Evolutionary conservation across 1,140 invertebrate genomes (phyloP).

Genomic region (Diploscapter pachys): DNA sequence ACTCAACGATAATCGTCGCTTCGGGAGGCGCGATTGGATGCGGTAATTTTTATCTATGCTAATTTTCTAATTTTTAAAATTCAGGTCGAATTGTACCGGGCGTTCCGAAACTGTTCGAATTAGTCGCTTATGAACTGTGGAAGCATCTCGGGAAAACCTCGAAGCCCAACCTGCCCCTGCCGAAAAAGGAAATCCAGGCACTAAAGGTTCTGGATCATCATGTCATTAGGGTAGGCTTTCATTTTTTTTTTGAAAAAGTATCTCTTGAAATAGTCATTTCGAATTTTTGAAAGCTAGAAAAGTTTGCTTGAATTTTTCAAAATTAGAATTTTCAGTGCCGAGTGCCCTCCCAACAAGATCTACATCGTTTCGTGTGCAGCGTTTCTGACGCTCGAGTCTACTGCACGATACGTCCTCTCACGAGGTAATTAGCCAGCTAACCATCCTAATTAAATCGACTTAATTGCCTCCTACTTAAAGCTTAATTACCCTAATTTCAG

Average conservation of each 20-base stretch:
- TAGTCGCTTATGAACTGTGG: conserved; percentile 61
- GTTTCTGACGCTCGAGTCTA: conserved; percentile 88
- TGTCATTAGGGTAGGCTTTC: conserved; percentile 79
- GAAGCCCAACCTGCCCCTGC: conserved; percentile 73
- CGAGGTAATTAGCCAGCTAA: background rate
- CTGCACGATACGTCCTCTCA: conserved; percentile 76
- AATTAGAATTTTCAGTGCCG: conserved; percentile 72
- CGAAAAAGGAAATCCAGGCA: conserved; percentile 75
- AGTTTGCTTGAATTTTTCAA: background rate
- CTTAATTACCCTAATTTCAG: too few relatives aligned
- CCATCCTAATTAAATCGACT: too few relatives aligned
- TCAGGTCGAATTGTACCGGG: conserved; percentile 63
- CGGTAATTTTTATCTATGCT: conserved; percentile 78
- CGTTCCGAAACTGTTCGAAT: conserved; percentile 23
- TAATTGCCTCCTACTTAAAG: too few relatives aligned
- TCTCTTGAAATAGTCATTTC: background rate
- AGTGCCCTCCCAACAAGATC: conserved; percentile 79
- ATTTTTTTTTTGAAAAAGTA: conserved; percentile 2
- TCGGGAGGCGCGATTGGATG: conserved; percentile 78
- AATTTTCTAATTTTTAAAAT: conserved; percentile 79
- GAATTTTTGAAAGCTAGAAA: conserved; percentile 4
- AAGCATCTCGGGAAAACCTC: conserved; percentile 60
- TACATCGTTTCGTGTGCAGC: conserved; percentile 86
- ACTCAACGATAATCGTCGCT: conserved; percentile 85
- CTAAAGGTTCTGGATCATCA: conserved; percentile 85